phyloP scores from a whole-genome alignment of 1,140 invertebrate species.

The Leptinotarsa undecemlineata region DNA sequence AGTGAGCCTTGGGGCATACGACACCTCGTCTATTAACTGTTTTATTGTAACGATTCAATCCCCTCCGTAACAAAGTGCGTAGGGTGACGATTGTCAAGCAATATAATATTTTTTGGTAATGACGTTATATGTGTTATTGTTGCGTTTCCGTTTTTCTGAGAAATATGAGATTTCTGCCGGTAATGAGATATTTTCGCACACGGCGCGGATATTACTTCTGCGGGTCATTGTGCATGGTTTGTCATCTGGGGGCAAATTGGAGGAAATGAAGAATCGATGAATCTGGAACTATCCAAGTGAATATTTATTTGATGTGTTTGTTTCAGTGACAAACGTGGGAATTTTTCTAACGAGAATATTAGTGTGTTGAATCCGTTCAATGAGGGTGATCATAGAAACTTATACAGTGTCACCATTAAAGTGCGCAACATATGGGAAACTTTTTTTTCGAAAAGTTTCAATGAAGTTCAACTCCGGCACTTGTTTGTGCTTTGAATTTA shows the following conservation, averaged over 20 bases:
- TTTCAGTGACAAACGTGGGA: neutral
- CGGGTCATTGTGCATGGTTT: conserved; percentile 17
- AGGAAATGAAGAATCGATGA: conserved; percentile 16
- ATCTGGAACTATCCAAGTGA: conserved; percentile 1
- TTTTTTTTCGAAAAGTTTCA: too few relatives aligned
- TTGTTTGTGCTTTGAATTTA: too few relatives aligned
- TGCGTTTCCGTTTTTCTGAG: conserved; percentile 25
- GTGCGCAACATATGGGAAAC: too few relatives aligned
- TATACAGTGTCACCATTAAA: too few relatives aligned
- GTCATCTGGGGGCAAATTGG: conserved; percentile 11
- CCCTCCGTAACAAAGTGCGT: conserved; percentile 26
- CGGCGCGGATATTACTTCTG: conserved; percentile 11
- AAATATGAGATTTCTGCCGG: conserved; percentile 24
- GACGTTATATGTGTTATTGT: conserved; percentile 34
- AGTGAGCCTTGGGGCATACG: conserved; percentile 49
- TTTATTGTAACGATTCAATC: conserved; percentile 56
- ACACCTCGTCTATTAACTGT: conserved; percentile 56
- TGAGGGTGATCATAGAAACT: too few relatives aligned
- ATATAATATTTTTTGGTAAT: conserved; percentile 29
- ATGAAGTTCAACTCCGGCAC: too few relatives aligned
- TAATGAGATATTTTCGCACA: conserved; percentile 29
- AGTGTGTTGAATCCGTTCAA: too few relatives aligned
- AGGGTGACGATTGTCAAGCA: conserved; percentile 18
- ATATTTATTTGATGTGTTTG: neutral
- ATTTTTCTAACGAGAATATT: neutral